Percentiles rank a stretch among this genome's conserved stretches.
Evolutionary conservation across 2,797 vertebrate species (phyloP).

Genomic region (Danio choprae): DNA sequence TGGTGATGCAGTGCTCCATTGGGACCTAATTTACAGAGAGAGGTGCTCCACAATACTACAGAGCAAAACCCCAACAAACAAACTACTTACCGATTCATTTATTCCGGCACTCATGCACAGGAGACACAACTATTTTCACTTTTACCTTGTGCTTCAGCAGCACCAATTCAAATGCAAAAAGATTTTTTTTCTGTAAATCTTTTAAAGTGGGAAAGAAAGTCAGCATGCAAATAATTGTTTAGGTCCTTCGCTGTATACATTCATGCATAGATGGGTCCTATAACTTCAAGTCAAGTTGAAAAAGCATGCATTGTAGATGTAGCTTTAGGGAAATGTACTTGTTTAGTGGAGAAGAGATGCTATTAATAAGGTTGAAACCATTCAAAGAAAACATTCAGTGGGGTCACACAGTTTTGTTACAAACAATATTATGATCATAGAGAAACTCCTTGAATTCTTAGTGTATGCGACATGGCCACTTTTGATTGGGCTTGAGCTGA

Average conservation of each 20-base stretch:
- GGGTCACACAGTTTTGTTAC: not conserved
- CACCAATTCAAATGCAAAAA: conserved; percentile 37
- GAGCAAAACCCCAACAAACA: conserved; percentile 48
- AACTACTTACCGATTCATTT: conserved; percentile 58
- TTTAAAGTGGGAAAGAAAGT: conserved; percentile 24
- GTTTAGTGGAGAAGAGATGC: not conserved
- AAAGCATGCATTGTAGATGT: conserved; percentile 4
- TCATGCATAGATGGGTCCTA: conserved; percentile 7
- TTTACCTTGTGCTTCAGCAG: conserved; percentile 50
- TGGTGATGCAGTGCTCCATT: conserved; percentile 42
- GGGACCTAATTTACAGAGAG: conserved; percentile 55
- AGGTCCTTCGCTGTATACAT: not conserved
- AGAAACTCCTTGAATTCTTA: not conserved
- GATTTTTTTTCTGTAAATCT: conserved; percentile 15
- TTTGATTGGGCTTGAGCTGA: not conserved
- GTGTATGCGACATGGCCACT: not conserved
- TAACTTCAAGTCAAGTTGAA: conserved; percentile 17
- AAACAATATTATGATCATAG: not conserved
- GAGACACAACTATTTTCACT: conserved; percentile 56
- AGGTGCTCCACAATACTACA: conserved; percentile 51
- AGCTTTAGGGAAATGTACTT: not conserved
- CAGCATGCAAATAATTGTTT: conserved; percentile 36
- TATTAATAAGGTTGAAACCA: not conserved
- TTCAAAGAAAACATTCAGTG: not conserved
- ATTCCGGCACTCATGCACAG: conserved; percentile 49